Percentiles rank a stretch among this genome's conserved stretches.
Conservation (phyloP, 2,888 invertebrate species). For the Esperia sulphurella region DNA sequence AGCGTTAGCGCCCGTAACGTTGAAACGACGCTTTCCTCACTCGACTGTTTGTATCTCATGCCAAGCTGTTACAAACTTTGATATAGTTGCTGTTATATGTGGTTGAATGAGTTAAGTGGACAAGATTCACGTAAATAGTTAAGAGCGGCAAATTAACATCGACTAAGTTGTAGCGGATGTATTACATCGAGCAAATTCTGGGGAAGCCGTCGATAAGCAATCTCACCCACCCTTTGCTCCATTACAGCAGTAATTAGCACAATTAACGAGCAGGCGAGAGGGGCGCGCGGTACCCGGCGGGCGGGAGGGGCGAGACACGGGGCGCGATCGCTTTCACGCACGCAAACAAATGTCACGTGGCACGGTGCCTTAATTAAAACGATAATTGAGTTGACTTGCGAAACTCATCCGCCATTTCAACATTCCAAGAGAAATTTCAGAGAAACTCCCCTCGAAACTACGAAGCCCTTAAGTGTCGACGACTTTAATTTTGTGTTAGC, state of each 20-base stretch:
- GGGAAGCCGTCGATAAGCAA: slow-evolving; percentile 74
- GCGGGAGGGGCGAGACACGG: slow-evolving; percentile 23
- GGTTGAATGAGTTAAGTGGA: slow-evolving; percentile 5
- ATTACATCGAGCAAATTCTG: slow-evolving; percentile 63
- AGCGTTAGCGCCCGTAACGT: slow-evolving; percentile 18
- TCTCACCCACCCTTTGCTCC: slow-evolving; percentile 72
- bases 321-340: slow-evolving; percentile 73
- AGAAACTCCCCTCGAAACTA: slow-evolving; percentile 71
- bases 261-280: slow-evolving; percentile 71
- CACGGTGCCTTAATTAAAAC: slow-evolving; percentile 78
- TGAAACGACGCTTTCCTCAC: slow-evolving; percentile 4
- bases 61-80: slow-evolving; percentile 5
- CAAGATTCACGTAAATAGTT: slow-evolving; percentile 24
- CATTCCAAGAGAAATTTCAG: slow-evolving; percentile 74
- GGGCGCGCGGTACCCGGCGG: slow-evolving; percentile 45
- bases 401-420: slow-evolving; percentile 78
- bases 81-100: background rate
- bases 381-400: slow-evolving; percentile 80
- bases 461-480: slow-evolving; percentile 75
- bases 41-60: slow-evolving; percentile 5
- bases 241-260: slow-evolving; percentile 80
- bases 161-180: slow-evolving; percentile 39
- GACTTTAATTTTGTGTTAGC: slow-evolving; percentile 78
- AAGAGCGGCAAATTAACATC: slow-evolving; percentile 45
- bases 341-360: slow-evolving; percentile 79